A percentile compares a stretch with the other conserved stretches of the same genome.
These are phyloP conservation scores for Crocuta crocuta DNA, from an alignment of 2,113 vertebrate genomes.

Conservation along the genomic window DNA sequence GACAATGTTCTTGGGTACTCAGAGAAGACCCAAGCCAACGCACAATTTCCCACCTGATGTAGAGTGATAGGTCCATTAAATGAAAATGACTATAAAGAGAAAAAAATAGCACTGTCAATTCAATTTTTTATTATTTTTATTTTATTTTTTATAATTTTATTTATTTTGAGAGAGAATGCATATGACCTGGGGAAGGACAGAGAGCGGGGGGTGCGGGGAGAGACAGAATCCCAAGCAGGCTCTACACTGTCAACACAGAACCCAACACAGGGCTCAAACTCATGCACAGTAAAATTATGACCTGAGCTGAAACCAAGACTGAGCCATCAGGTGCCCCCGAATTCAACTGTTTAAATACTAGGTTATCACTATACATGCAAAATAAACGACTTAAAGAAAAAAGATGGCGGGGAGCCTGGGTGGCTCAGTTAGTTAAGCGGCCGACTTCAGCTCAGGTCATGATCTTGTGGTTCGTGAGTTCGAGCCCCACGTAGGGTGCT, in stretches of 20 bases:
- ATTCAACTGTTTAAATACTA: conserved; percentile 52
- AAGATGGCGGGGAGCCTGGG: not conserved
- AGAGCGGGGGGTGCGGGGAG: too few species aligned
- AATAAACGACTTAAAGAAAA: not conserved
- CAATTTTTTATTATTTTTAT: conserved; percentile 5
- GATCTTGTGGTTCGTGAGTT: too few species aligned
- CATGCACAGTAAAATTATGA: too few species aligned
- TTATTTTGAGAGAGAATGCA: too few species aligned
- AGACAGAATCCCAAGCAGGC: too few species aligned
- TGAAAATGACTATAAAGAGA: conserved; percentile 52
- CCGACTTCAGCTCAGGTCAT: too few species aligned
- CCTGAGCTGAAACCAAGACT: too few species aligned
- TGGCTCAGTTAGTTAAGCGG: too few species aligned
- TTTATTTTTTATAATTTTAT: not conserved
- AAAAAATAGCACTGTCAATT: conserved; percentile 17
- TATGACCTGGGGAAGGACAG: too few species aligned
- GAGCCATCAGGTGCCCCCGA: not conserved
- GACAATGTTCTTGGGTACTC: not conserved
- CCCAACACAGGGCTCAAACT: too few species aligned
- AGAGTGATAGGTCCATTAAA: not conserved
- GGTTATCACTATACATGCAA: not conserved
- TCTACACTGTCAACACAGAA: too few species aligned
- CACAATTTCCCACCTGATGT: not conserved
- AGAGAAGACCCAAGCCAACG: conserved; percentile 16
- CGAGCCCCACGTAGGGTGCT: too few species aligned